A percentile compares a stretch with the other conserved stretches of the same genome.
phyloP scores from a whole-genome alignment of 2,797 vertebrate species.

The Cryptoprocta ferox region DNA sequence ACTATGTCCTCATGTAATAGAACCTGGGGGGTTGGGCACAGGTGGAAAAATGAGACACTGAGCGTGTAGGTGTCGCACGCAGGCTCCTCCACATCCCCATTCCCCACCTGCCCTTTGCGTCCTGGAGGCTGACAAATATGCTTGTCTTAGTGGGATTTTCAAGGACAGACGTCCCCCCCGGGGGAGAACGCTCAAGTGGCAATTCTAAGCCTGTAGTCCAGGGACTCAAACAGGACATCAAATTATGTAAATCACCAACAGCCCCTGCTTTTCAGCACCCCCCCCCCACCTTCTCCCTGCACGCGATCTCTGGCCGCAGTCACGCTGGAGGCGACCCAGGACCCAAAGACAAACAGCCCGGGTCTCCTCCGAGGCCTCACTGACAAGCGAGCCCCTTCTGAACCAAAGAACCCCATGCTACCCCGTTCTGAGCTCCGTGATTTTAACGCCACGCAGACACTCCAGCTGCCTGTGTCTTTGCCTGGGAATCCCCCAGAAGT shows the following conservation, averaged over 20 bases:
- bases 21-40: not conserved
- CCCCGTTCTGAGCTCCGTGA: not conserved
- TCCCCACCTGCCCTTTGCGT: not conserved
- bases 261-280: too few relatives aligned
- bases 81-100: not conserved
- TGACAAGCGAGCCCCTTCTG: not conserved
- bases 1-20: not conserved
- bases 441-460: not conserved
- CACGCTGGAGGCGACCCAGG: not conserved
- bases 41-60: not conserved
- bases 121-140: constrained; percentile 66
- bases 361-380: not conserved
- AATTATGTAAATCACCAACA: not conserved
- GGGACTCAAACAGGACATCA: constrained; percentile 74
- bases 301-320: not conserved
- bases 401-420: not conserved
- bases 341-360: too few relatives aligned
- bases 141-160: constrained; percentile 81
- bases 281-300: not conserved
- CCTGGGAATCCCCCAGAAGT: not conserved
- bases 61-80: too few relatives aligned
- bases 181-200: constrained; percentile 81
- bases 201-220: constrained; percentile 76
- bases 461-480: not conserved
- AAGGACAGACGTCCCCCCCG: constrained; percentile 42